Evolutionary conservation across 2,888 invertebrate species (phyloP), one percentile per base, ranked within the genome.

Genomic region (Carpatolechia fugitivella): DNA sequence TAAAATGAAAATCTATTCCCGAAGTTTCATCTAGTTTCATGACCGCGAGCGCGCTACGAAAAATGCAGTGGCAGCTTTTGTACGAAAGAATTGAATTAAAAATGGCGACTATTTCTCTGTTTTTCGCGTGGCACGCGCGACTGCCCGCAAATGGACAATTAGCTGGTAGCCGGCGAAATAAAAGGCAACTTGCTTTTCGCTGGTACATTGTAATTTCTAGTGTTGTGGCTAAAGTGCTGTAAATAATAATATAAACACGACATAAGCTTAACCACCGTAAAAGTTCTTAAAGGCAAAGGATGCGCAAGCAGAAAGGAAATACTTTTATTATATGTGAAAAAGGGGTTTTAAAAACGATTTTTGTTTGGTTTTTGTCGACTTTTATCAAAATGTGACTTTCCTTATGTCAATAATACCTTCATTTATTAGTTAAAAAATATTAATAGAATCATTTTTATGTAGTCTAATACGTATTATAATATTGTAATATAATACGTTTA

Each of bases 61-160:
- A 84, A 83, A 82, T 79, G 82, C 82, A 78, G 74, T 78, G 74
- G 73, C 75, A 78, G 82, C 82, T 55, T 82, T 85, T 81, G 83
- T 83, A 75, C 78, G 66, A 69, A 80, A 80, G 82, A 87, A 87
- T 85, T 86, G 85, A 86, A 85, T 86, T 86, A 87, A 85, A 82
- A 85, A 87, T 82, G 81, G 85, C 77, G 78, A 74, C 76, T 69
- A 70, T 74, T 81, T 77, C 72, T 78, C 76, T 83, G 82, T 85
- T 85, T 86, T 88, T 84, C 78, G 76, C 76, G 71, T 72, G 62
- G 72, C 73, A 75, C 79, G 83, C 81, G 76, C 80, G 74, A 79
- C 76, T 82, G 79, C 78, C 81, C 84, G 74, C 84, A 85, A 88
- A 86, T 86, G 83, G 85, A 85, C 85, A 85, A 87, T 87, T 85